These are phyloP conservation scores for Cacajao melanocephalus DNA, from an alignment of 2,797 vertebrate genomes.

Conservation along the genomic window DNA sequence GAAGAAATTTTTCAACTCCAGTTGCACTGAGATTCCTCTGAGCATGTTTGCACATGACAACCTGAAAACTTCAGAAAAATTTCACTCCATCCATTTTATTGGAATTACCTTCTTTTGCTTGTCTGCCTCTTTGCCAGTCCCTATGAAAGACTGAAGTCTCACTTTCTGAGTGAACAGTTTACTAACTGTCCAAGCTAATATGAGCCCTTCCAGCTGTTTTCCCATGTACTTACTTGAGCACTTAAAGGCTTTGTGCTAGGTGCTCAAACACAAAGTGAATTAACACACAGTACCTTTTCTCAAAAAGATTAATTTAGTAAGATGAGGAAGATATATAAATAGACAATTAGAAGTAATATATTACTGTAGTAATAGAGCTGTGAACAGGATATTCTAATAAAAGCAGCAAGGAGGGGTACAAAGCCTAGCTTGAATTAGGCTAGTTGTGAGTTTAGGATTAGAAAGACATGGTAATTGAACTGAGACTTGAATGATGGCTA, in stretches of 20 bases:
- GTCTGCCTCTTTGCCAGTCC: neutral
- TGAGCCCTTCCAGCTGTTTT: neutral
- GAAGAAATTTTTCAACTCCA: neutral
- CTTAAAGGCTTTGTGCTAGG: neutral
- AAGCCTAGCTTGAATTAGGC: neutral
- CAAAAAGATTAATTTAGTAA: neutral
- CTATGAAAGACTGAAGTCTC: neutral
- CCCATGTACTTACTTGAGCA: neutral
- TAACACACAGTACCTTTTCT: neutral
- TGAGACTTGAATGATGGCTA: neutral
- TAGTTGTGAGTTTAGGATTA: neutral
- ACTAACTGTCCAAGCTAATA: neutral
- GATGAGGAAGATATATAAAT: neutral
- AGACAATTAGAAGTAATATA: neutral
- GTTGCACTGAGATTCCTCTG: neutral
- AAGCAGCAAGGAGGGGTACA: neutral
- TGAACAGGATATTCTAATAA: neutral
- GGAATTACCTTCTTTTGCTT: neutral
- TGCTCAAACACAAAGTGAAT: neutral
- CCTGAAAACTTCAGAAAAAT: neutral
- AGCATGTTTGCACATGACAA: neutral
- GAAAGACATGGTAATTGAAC: neutral
- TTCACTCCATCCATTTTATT: neutral
- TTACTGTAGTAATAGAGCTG: neutral
- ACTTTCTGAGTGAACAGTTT: neutral